A percentile compares a stretch with the other conserved stretches of the same genome.
phyloP scores from a whole-genome alignment of 2,797 vertebrate species.

The Peromyscus nudipes region DNA sequence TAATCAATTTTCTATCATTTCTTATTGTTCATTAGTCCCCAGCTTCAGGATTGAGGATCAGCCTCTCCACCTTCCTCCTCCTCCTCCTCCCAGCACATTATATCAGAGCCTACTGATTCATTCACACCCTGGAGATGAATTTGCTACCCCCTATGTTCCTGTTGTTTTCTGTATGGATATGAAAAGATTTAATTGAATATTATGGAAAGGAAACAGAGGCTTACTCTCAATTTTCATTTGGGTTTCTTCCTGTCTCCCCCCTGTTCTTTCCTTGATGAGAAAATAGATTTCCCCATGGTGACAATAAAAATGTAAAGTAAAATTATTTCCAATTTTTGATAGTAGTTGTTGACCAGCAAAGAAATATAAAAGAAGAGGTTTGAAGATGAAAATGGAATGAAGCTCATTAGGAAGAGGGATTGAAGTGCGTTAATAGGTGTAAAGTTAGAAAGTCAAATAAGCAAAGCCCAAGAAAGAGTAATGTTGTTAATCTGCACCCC shows the following conservation, averaged over 20 bases:
- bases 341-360: conserved; percentile 67
- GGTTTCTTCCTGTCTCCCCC: conserved; percentile 63
- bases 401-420: conserved; percentile 44
- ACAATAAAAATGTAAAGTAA: conserved; percentile 60
- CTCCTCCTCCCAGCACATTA: conserved; percentile 2
- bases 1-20: conserved; percentile 80
- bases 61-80: not conserved
- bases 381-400: conserved; percentile 31
- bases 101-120: conserved; percentile 69
- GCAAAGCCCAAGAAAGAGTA: conserved; percentile 56
- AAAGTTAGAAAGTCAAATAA: conserved; percentile 70
- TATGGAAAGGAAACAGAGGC: conserved; percentile 74
- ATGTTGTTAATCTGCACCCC: conserved; percentile 47
- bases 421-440: conserved; percentile 59
- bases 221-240: conserved; percentile 74
- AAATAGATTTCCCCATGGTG: conserved; percentile 66
- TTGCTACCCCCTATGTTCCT: conserved; percentile 75
- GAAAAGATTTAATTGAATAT: conserved; percentile 81
- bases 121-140: conserved; percentile 74
- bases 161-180: conserved; percentile 74
- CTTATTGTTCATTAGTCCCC: conserved; percentile 64
- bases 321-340: conserved; percentile 44
- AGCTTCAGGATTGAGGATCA: conserved; percentile 21
- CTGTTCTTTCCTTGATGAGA: conserved; percentile 65
- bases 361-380: conserved; percentile 62